Evolutionary conservation across 1,140 invertebrate genomes (phyloP).

Genomic region (Bombus polaris): DNA sequence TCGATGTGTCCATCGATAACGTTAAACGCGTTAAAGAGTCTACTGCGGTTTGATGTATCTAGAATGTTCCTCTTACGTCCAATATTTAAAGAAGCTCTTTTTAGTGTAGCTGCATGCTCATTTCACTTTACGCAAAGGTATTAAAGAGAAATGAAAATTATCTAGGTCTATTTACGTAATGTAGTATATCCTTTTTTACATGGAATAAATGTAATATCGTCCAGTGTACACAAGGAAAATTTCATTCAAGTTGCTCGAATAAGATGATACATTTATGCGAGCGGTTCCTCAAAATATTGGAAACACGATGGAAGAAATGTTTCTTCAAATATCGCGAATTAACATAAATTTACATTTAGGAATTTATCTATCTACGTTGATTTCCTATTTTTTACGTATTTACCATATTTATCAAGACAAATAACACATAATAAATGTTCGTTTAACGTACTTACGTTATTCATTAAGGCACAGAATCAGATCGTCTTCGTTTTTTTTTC

Average conservation of each 20-base stretch:
- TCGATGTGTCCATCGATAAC: background rate
- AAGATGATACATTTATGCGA: background rate
- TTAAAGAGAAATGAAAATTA: constrained; percentile 6
- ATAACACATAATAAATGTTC: background rate
- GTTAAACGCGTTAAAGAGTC: background rate
- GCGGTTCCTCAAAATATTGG: background rate
- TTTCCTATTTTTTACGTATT: background rate
- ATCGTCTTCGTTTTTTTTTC: background rate
- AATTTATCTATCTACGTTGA: too few relatives aligned
- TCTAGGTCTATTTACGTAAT: background rate
- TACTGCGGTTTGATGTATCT: too few relatives aligned
- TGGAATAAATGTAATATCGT: background rate
- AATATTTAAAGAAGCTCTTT: background rate
- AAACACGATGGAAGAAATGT: background rate
- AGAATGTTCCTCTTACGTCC: background rate
- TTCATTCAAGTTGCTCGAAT: background rate
- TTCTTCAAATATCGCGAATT: background rate
- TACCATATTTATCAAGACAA: background rate
- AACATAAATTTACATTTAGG: background rate
- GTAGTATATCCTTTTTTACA: background rate
- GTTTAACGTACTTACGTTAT: background rate
- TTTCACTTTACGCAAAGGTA: background rate
- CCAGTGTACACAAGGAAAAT: background rate
- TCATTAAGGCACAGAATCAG: background rate
- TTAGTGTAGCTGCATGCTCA: background rate